Evolutionary conservation across 2,888 invertebrate species (phyloP).

Genomic region (Tipula confusa): DNA sequence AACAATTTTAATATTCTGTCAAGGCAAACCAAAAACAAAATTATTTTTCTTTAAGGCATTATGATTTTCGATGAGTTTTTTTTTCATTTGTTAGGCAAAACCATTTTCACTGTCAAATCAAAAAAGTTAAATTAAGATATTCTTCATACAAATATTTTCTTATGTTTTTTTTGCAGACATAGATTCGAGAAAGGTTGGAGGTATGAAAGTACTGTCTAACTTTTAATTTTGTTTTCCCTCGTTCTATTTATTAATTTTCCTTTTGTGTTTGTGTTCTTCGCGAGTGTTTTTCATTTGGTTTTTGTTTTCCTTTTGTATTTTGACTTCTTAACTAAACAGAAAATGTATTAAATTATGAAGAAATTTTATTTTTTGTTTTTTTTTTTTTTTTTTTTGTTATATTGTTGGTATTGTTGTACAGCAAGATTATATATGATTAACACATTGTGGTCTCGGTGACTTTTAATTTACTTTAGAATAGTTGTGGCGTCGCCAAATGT

Average conservation of each 20-base stretch:
- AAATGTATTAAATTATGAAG: neutral
- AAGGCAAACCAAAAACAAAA: neutral
- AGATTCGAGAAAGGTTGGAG: slow-evolving; percentile 73
- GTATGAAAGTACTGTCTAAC: slow-evolving; percentile 51
- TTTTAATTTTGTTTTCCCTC: slow-evolving; percentile 4
- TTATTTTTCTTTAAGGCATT: neutral
- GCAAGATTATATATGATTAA: neutral
- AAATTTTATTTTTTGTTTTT: neutral
- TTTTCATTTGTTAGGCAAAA: neutral
- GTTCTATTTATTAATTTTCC: neutral
- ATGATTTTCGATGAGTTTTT: neutral
- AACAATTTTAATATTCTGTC: neutral
- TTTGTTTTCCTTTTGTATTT: neutral
- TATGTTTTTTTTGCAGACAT: slow-evolving; percentile 57
- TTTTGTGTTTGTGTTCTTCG: neutral
- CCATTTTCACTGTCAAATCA: neutral
- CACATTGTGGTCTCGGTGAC: neutral
- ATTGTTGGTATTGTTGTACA: neutral
- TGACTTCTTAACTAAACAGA: neutral
- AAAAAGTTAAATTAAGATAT: neutral
- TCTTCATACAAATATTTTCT: slow-evolving; percentile 14
- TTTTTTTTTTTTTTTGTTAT: neutral
- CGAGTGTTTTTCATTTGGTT: neutral
- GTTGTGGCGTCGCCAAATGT: neutral
- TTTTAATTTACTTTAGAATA: neutral